phyloP scores from a whole-genome alignment of 2,888 invertebrate species.

The Drosophila paramelanica region DNA sequence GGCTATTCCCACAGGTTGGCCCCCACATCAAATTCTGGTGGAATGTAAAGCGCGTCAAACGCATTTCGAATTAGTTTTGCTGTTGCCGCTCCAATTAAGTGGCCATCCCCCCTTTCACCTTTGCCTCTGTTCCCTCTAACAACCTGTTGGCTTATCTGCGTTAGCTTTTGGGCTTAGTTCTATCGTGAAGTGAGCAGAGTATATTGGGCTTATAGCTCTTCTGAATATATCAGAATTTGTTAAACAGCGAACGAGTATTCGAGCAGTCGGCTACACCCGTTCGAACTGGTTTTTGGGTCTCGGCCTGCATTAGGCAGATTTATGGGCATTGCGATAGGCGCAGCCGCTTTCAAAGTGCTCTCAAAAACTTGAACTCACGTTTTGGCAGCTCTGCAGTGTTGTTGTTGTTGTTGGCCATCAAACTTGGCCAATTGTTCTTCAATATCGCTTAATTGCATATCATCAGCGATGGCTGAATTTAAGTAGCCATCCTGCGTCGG shows the following conservation, averaged over 20 bases:
- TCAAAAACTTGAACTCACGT: slow-evolving; percentile 55
- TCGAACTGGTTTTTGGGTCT: not conserved
- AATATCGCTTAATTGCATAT: slow-evolving; percentile 84
- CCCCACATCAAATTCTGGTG: slow-evolving; percentile 22
- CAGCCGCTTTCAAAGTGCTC: slow-evolving; percentile 34
- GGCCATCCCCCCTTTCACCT: slow-evolving; percentile 1
- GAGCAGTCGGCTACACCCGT: too few species aligned
- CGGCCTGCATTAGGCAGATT: slow-evolving; percentile 29
- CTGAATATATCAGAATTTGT: too few species aligned
- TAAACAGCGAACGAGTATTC: too few species aligned
- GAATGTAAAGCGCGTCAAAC: slow-evolving; percentile 68
- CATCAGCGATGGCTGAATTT: slow-evolving; percentile 76
- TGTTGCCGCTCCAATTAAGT: slow-evolving; percentile 53
- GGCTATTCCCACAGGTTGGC: slow-evolving; percentile 41
- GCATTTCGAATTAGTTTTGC: slow-evolving; percentile 48
- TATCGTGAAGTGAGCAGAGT: too few species aligned
- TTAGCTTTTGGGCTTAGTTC: not conserved
- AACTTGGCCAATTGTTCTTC: slow-evolving; percentile 84
- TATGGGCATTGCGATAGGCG: slow-evolving; percentile 52
- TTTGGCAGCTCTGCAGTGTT: slow-evolving; percentile 41
- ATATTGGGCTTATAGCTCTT: too few species aligned
- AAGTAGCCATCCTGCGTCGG: slow-evolving; percentile 33
- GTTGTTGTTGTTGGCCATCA: slow-evolving; percentile 52
- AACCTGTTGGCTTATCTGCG: slow-evolving; percentile 40
- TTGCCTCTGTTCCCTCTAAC: not conserved